Evolutionary conservation across 92 coral and sea anemone genomes (phyloP), one percentile per base, ranked within the genome.

Genomic region (Montipora capitata): DNA sequence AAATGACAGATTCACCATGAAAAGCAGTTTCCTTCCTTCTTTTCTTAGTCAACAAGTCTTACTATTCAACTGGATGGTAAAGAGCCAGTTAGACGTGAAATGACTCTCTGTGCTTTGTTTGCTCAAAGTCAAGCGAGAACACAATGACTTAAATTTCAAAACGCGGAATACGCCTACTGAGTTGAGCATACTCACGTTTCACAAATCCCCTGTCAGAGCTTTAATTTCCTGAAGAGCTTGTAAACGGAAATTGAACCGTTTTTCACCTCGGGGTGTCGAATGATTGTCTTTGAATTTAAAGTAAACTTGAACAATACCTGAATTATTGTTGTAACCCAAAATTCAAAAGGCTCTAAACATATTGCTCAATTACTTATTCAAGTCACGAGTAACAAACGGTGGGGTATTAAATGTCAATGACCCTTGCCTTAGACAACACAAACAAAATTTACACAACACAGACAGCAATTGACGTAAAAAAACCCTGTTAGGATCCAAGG

Each of bases 151-250:
- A 56, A 17, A 40, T 11, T 40, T 35, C 58, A 59, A 72, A 81
- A 81, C 68, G 45, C 65, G 85, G n/a, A 51, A 52, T 17, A 11
- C 81, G 4, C 48, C 43, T 10, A 15, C 40, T 73, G 27, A 0
- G 12, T 38, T 27, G 14, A 79, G 65, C 49, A 49, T 13, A 39
- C 58, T 68, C 77, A 61, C 76, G 16, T 51, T 15, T 54, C 12
- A 45, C 63, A 20, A 15, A 13, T 38, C 52, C 83, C n/a, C 27
- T 67, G 14, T 4, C 4, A 15, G 18, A 44, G 38, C 44, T 48
- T 45, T 15, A 45, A 73, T 73, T 73, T 73, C 77, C 77, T 73
- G 62, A 73, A 49, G 40, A 27, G 10, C 77, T 73, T 73, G 5
- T 16, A 48, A 48, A 3, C 18, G 52, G 58, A 45, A 73, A 9